phyloP scores from a whole-genome alignment of 2,888 invertebrate genomes.

The Drosophila austrosaltans region DNA sequence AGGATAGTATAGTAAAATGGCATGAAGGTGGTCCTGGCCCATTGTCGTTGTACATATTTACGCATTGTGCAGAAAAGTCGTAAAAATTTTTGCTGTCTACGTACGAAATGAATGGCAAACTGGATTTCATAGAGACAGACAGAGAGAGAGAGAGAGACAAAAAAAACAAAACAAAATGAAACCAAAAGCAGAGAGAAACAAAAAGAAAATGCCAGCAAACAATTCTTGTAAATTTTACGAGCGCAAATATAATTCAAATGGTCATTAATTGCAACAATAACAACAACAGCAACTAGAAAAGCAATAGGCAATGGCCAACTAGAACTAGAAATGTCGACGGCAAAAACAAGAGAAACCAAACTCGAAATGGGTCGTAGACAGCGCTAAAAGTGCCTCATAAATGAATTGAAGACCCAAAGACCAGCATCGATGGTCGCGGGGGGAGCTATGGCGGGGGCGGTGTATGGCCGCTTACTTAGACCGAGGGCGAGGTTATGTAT shows the following conservation, averaged over 20 bases:
- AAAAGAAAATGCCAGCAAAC: conserved; percentile 49
- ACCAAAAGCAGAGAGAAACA: conserved; percentile 11
- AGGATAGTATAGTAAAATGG: too few species aligned
- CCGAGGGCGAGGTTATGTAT: conserved; percentile 58
- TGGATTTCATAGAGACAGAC: conserved; percentile 31
- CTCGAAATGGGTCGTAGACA: conserved; percentile 71
- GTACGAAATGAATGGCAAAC: conserved; percentile 63
- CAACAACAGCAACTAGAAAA: conserved; percentile 25
- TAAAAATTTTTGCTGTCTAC: conserved; percentile 75
- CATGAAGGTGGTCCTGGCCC: conserved; percentile 62
- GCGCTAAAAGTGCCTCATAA: conserved; percentile 71
- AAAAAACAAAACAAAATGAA: conserved; percentile 24
- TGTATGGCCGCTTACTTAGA: background rate
- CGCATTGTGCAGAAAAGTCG: conserved; percentile 79
- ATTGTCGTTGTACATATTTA: conserved; percentile 68
- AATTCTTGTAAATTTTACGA: conserved; percentile 82
- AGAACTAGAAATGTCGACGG: conserved; percentile 57
- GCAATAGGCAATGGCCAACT: conserved; percentile 52
- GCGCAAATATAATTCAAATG: conserved; percentile 82
- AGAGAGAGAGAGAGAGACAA: conserved; percentile 24
- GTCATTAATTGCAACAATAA: conserved; percentile 78
- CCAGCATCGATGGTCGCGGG: conserved; percentile 10
- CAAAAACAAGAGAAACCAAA: conserved; percentile 46
- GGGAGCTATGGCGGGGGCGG: background rate
- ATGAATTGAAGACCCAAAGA: conserved; percentile 65